These are phyloP conservation scores for Phodopus roborovskii DNA, from an alignment of 2,113 vertebrate genomes.

Conservation along the genomic window DNA sequence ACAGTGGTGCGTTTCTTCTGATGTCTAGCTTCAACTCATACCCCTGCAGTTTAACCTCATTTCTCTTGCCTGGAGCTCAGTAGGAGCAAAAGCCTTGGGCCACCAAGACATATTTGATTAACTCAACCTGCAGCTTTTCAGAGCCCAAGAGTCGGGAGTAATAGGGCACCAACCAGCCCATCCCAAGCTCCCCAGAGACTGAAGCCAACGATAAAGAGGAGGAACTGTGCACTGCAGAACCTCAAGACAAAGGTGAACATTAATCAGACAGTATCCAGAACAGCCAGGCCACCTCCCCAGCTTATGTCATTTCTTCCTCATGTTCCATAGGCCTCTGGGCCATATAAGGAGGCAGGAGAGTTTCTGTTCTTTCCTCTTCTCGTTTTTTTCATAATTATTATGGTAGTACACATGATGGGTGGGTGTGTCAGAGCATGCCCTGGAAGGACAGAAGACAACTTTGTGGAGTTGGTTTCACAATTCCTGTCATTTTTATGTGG, in stretches of 20 bases:
- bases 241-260: neutral
- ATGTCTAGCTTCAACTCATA: neutral
- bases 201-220: neutral
- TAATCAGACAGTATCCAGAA: neutral
- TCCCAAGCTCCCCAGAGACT: neutral
- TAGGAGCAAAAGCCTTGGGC: neutral
- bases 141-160: neutral
- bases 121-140: neutral
- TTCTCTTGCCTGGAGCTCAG: slow-evolving; percentile 13
- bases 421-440: neutral
- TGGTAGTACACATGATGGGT: neutral
- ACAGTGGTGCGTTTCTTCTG: neutral
- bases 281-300: neutral
- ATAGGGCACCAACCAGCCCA: neutral
- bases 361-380: neutral
- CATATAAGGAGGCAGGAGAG: slow-evolving; percentile 39
- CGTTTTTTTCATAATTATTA: neutral
- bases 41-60: slow-evolving; percentile 4
- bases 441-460: neutral
- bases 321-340: neutral
- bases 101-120: neutral
- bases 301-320: slow-evolving; percentile 3
- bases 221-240: neutral
- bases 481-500: neutral
- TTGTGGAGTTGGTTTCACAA: neutral